Base-by-base conservation (phyloP, 2,113 vertebrate genomes). In the Anoplopoma fimbria region DNA sequence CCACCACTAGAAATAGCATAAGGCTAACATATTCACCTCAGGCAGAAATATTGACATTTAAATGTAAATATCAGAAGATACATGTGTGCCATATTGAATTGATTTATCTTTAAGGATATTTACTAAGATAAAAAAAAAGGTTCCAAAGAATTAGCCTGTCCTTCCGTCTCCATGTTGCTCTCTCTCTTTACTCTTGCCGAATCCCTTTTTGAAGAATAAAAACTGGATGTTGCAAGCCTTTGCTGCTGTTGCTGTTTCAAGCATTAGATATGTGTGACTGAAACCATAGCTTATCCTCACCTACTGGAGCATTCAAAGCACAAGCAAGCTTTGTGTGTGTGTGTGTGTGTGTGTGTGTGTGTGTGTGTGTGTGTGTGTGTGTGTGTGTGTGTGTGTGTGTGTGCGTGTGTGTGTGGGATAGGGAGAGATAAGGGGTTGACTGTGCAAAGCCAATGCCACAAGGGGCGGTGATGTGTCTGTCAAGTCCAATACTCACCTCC, bases 261-360 rank as follows among this genome's bases (percentile, higher is more conserved):
- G 84, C 63, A 91, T 94, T 92, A 93, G 88, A 92, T 91, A 95
- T 93, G 94, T 93, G 86, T 93, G 93, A 93, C 88, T 92, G 87
- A 95, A 93, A 95, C 89, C 93, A 88, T 91, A 88, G 90, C 92
- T 94, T 93, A 92, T 93, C 89, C 91, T 93, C 76, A 91, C 84
- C 90, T 91, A 82, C 87, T 92, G 92, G 86, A 85, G 93, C 88
- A 89, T 93, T 89, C 90, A 92, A 87, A 90, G 91, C 91, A 72
- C 83, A 85, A 60, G 88, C 83, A 85, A 60, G 88, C 85, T 49
- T 82, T 86, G 38, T 27, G 23, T 74, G 88, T 74, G 17, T 68
- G 88, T 87, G 88, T 86, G 81, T 81, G 47, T 72, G n/a, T 67
- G 61, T 47, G 38, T 45, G 31, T 58, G 34, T 60, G 36, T 31